Evolutionary conservation across 2,113 vertebrate species (phyloP).

Genomic region (Pachyramphus minor): DNA sequence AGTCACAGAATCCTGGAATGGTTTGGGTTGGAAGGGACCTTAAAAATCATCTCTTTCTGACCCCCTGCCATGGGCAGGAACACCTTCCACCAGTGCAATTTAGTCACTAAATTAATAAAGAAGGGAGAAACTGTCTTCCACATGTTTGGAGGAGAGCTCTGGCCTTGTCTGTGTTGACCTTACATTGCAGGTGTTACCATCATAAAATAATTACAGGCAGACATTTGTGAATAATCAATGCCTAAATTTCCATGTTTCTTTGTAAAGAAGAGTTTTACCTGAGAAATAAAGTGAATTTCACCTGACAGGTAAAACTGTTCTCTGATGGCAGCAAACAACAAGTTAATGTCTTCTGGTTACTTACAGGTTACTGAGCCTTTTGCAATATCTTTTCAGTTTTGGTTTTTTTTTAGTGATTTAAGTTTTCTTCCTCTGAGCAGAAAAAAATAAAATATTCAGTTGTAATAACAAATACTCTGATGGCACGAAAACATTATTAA

Average conservation of each 20-base stretch:
- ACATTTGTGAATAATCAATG: too few species aligned
- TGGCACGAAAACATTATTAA: neutral
- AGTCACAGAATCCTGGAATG: too few species aligned
- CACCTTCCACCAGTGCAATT: neutral
- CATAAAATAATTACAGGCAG: neutral
- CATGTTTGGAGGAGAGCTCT: neutral
- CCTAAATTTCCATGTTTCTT: neutral
- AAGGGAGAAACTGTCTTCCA: neutral
- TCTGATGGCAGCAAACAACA: neutral
- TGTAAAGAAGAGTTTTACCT: neutral
- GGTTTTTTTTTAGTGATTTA: neutral
- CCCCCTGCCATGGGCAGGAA: neutral
- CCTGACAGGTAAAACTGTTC: neutral
- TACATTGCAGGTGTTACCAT: rapidly evolving
- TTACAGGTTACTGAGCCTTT: neutral
- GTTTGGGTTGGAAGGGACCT: neutral
- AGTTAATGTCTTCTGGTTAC: neutral
- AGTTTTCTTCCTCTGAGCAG: neutral
- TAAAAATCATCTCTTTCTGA: neutral
- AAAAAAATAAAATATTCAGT: neutral
- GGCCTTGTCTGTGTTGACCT: neutral
- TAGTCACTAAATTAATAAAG: neutral
- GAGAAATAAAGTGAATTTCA: neutral
- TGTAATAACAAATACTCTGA: conserved; percentile 3
- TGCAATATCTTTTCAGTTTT: neutral